Conservation (phyloP, 92 coral and sea anemone genomes). For the Palythoa heliodiscus region DNA sequence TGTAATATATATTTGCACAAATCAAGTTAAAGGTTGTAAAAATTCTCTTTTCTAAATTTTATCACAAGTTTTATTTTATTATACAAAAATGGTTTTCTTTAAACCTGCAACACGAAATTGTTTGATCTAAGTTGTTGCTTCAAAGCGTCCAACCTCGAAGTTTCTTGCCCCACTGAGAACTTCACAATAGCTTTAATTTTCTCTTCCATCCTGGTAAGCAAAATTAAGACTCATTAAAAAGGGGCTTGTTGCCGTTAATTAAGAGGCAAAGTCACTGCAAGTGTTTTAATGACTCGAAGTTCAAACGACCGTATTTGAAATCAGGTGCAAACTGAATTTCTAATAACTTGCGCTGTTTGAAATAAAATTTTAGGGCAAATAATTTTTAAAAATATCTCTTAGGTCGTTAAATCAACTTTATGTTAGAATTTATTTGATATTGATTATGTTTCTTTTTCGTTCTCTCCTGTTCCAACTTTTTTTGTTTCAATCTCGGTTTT, state of each 20-base stretch:
- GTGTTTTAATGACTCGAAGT: slow-evolving; percentile 1
- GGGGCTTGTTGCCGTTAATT: not conserved
- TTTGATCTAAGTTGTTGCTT: not conserved
- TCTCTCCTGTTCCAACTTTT: not conserved
- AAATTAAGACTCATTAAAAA: not conserved
- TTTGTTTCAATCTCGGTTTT: no score
- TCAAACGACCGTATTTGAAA: not conserved
- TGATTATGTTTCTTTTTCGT: not conserved
- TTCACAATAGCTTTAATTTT: slow-evolving; percentile 26
- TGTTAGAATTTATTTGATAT: not conserved
- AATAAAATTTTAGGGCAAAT: not conserved
- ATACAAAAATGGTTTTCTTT: not conserved
- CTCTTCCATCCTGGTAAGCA: slow-evolving; percentile 4
- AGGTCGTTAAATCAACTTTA: not conserved
- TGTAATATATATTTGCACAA: not conserved
- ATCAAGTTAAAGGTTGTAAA: not conserved
- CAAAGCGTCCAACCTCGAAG: not conserved
- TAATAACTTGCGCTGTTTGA: not conserved
- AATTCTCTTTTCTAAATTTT: not conserved
- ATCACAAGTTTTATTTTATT: not conserved
- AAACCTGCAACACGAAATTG: not conserved
- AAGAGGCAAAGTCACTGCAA: not conserved
- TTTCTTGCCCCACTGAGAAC: slow-evolving; percentile 5
- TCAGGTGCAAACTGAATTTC: slow-evolving; percentile 1
- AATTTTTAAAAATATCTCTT: not conserved